Percentiles rank a stretch among this genome's conserved stretches.
Conservation (phyloP, 2,888 invertebrate species). For the Tenthredo amoena region DNA sequence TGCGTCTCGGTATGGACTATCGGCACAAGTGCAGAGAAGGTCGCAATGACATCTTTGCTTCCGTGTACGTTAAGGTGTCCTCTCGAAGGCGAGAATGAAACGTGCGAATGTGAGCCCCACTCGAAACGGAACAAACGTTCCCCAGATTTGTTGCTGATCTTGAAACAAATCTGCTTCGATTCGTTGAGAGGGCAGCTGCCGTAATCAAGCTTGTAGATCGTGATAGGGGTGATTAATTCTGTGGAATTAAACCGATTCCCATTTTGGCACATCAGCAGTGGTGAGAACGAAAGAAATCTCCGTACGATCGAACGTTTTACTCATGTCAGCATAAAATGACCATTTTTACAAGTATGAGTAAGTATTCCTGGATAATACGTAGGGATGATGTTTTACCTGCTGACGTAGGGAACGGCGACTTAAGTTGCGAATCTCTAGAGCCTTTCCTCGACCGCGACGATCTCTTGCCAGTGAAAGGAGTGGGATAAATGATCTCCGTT, state of each 20-base stretch:
- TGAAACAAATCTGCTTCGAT: constrained; percentile 75
- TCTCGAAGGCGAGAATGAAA: constrained; percentile 79
- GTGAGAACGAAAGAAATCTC: not conserved
- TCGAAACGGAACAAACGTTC: constrained; percentile 76
- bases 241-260: constrained; percentile 49
- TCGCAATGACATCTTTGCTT: constrained; percentile 79
- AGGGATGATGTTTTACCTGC: not conserved
- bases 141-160: constrained; percentile 76
- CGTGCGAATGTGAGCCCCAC: constrained; percentile 70
- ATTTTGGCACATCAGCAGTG: not conserved
- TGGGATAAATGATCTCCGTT: constrained; percentile 54
- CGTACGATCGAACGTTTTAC: too few relatives aligned
- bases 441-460: constrained; percentile 14
- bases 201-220: constrained; percentile 74
- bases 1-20: constrained; percentile 66
- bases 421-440: constrained; percentile 25
- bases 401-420: not conserved
- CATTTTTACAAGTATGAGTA: too few relatives aligned
- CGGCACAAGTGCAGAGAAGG: constrained; percentile 78
- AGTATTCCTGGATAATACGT: not conserved
- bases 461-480: constrained; percentile 7
- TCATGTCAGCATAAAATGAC: too few relatives aligned
- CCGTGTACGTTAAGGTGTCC: constrained; percentile 77
- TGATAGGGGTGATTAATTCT: constrained; percentile 14
- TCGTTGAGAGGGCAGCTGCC: constrained; percentile 74